phyloP scores from a whole-genome alignment of 2,888 invertebrate species.

The Agonopterix heracliana region DNA sequence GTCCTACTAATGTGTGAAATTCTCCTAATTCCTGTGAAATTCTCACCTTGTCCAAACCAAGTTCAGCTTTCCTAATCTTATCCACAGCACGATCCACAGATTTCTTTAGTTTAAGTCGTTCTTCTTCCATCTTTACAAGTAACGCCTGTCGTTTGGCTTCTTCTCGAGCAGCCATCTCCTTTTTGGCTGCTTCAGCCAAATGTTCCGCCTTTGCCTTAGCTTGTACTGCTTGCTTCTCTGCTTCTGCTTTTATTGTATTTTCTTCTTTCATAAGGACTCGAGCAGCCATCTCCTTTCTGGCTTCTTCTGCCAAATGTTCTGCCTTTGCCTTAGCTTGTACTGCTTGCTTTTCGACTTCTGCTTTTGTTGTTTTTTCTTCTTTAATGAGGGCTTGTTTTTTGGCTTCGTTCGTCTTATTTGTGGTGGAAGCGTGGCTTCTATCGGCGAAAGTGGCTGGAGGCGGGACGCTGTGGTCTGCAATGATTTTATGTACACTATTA shows the following conservation, averaged over 20 bases:
- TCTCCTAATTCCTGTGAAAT: too few relatives aligned
- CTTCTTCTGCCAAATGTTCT: not conserved
- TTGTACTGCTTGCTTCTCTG: not conserved
- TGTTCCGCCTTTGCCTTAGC: not conserved
- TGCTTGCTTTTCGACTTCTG: not conserved
- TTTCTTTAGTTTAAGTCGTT: too few relatives aligned
- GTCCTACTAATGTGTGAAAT: too few relatives aligned
- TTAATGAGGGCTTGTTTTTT: too few relatives aligned
- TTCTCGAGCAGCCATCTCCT: not conserved
- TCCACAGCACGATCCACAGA: not conserved
- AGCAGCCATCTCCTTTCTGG: not conserved
- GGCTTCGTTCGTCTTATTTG: not conserved
- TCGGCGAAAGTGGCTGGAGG: not conserved
- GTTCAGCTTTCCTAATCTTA: slow-evolving; percentile 11
- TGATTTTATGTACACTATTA: too few relatives aligned
- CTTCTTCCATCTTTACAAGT: not conserved
- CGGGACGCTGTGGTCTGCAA: not conserved
- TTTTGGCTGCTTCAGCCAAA: not conserved
- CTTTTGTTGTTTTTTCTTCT: not conserved
- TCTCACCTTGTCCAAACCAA: too few relatives aligned
- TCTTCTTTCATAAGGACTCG: too few relatives aligned
- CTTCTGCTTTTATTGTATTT: not conserved
- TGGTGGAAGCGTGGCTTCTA: not conserved
- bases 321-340: not conserved
- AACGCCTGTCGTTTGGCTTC: not conserved